Evolutionary conservation across 2,113 vertebrate genomes (phyloP).

Genomic region (Saiga tatarica): DNA sequence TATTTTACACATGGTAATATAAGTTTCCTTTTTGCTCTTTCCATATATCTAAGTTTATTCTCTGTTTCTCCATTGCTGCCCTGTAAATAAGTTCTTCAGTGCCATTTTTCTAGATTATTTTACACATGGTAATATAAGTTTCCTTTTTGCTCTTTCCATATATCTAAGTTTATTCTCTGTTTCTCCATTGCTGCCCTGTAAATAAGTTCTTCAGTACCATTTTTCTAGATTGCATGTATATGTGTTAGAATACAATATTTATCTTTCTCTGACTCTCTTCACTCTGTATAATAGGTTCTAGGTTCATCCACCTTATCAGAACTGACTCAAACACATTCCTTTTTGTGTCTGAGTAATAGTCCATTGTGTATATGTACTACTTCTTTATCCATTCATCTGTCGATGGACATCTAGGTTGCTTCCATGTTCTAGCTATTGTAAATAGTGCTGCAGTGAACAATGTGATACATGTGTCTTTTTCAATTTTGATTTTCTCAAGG

Average conservation of each 20-base stretch:
- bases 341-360: neutral
- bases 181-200: neutral
- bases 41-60: neutral
- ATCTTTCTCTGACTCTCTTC: neutral
- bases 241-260: neutral
- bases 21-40: neutral
- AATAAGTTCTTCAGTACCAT: neutral
- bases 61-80: neutral
- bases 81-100: neutral
- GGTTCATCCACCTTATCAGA: neutral
- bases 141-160: neutral
- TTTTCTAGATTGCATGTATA: neutral
- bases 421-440: neutral
- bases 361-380: neutral
- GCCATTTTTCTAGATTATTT: neutral
- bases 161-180: neutral
- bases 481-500: neutral
- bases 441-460: neutral
- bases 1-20: neutral
- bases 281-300: neutral
- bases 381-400: neutral
- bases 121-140: neutral
- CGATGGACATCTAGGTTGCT: neutral
- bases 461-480: neutral
- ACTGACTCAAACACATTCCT: neutral